Base-by-base conservation (phyloP, 2,797 vertebrate genomes). In the Poeciliopsis paucimaculata region DNA sequence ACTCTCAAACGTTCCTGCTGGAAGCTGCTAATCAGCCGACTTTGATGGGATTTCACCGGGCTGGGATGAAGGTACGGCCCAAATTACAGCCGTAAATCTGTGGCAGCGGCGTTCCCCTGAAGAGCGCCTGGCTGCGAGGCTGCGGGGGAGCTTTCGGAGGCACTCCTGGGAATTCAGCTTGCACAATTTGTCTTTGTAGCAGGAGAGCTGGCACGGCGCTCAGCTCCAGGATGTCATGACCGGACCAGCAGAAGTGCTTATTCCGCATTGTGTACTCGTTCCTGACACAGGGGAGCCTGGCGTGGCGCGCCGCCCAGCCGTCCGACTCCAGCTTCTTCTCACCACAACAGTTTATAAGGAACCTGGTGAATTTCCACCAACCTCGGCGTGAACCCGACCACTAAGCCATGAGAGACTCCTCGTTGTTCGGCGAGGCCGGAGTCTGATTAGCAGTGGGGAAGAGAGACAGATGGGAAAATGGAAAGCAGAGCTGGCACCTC, bases 131-230 rank as follows among this genome's bases (percentile, higher is more conserved):
- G 88, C 90, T 81, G 75, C 77, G 87, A 92, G 89, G 88, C 88
- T 86, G 77, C 83, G 84, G 85, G 86, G 82, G 90, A 77, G 16
- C 90, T 93, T 91, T 89, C 89, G 57, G 85, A 92, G 90, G 86
- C 87, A 91, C 84, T 93, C 91, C 92, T 94, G 89, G 86, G 94
- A 94, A 94, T 95, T 95, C 93, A 84, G 80, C 87, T 92, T 92
- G 91, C 89, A 95, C 93, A 96, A 92, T 95, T 94, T 94, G 91
- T 94, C 94, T 95, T 95, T 95, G 93, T 95, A 93, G 92, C 89
- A 85, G 86, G 88, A 92, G 89, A 91, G 85, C 90, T 95, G 94
- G 94, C 93, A 93, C 79, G 28, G 86, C 70, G 77, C 84, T 88
- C 75, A 55, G 89, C 87, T 91, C 89, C 88, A 90, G 93, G 92